These are phyloP conservation scores for Calephelis perditalis DNA, from an alignment of 2,888 invertebrate species.

Conservation along the genomic window DNA sequence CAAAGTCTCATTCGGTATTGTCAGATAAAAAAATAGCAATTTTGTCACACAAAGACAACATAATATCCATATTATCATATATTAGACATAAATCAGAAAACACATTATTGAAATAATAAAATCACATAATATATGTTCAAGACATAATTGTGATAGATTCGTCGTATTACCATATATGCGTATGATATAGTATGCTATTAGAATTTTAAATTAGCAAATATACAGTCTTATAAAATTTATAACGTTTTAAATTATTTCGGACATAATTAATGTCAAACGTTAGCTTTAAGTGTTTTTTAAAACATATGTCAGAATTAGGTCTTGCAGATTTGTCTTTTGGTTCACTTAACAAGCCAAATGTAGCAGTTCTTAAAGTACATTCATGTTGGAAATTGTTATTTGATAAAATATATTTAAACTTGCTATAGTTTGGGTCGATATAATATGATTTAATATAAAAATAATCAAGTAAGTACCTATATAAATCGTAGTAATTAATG, in stretches of 20 bases:
- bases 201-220: slow-evolving; percentile 2
- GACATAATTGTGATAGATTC: neutral
- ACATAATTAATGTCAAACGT: neutral
- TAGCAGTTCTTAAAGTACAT: neutral
- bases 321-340: slow-evolving; percentile 16
- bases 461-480: too few species aligned
- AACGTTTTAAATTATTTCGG: slow-evolving; percentile 8
- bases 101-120: too few species aligned
- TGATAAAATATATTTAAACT: too few species aligned
- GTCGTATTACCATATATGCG: neutral
- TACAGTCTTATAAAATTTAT: slow-evolving; percentile 16
- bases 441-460: too few species aligned
- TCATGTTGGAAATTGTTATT: neutral
- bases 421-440: too few species aligned
- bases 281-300: slow-evolving; percentile 18
- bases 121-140: neutral
- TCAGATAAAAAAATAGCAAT: too few species aligned
- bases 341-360: slow-evolving; percentile 8
- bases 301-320: slow-evolving; percentile 31
- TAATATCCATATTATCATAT: too few species aligned
- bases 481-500: too few species aligned
- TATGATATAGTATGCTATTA: neutral
- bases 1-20: too few species aligned
- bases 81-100: too few species aligned
- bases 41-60: too few species aligned